Conservation (phyloP, 2,113 vertebrate genomes). For the Phaethornis superciliosus region DNA sequence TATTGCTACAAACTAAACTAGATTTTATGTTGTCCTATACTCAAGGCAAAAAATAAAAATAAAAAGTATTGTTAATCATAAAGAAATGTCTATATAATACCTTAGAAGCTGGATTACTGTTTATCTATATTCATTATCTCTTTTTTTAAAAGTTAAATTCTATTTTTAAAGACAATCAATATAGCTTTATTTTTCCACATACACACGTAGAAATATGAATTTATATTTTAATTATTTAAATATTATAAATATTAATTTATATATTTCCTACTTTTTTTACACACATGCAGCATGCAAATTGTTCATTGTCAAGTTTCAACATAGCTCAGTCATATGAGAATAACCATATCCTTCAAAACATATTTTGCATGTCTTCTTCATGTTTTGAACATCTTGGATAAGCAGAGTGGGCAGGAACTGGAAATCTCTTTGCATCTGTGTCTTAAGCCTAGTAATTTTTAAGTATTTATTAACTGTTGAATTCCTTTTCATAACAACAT, state of each 20-base stretch:
- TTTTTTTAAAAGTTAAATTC: background rate
- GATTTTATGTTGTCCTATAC: background rate
- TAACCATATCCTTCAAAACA: background rate
- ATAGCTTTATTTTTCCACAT: background rate
- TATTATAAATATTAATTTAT: no score
- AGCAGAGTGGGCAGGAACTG: background rate
- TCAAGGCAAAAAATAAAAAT: background rate
- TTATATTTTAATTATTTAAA: no score
- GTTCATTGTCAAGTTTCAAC: background rate
- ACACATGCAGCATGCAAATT: background rate
- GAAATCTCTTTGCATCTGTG: background rate
- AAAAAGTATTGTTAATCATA: background rate
- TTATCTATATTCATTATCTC: background rate
- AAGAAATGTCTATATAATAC: background rate
- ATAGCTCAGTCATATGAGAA: background rate
- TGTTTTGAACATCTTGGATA: background rate
- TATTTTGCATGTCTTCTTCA: background rate
- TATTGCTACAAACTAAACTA: background rate
- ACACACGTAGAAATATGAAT: background rate
- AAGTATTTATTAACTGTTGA: background rate
- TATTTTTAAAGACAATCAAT: background rate
- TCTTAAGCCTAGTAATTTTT: background rate
- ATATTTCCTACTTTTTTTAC: background rate
- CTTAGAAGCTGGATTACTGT: background rate
- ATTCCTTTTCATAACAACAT: background rate